These are phyloP conservation scores for Plebejus melissa DNA, from an alignment of 2,888 invertebrate genomes.

Conservation along the genomic window DNA sequence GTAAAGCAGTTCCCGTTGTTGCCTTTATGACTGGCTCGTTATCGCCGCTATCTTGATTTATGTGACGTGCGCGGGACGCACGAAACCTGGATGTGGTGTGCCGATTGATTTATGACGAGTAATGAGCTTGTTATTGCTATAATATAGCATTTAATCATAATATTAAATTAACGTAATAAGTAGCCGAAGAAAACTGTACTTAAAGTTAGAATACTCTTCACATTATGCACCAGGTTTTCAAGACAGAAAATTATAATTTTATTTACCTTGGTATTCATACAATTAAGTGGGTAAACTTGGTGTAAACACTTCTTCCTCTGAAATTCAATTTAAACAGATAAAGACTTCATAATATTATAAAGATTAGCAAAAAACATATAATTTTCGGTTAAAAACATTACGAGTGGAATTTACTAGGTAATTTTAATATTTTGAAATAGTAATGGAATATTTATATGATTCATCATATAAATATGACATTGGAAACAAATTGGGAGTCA, in stretches of 20 bases:
- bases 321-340: no score
- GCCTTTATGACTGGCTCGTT: conserved; percentile 72
- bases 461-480: not conserved
- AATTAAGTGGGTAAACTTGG: no score
- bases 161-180: not conserved
- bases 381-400: no score
- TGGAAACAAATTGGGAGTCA: not conserved
- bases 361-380: no score
- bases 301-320: no score
- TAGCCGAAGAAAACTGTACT: not conserved
- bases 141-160: not conserved
- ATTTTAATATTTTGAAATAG: not conserved
- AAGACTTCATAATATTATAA: no score
- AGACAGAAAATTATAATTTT: no score
- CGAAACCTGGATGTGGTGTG: conserved; percentile 40
- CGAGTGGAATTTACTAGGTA: not conserved
- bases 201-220: not conserved
- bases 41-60: conserved; percentile 75
- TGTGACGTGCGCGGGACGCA: conserved; percentile 49
- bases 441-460: not conserved
- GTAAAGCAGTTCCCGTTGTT: conserved; percentile 72
- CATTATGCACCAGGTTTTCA: no score
- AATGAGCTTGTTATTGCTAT: not conserved
- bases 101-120: not conserved
- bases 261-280: no score